Percentiles rank a stretch among this genome's conserved stretches.
These are phyloP conservation scores for Gallinago undulata DNA, from an alignment of 2,113 vertebrate genomes.

Conservation along the genomic window DNA sequence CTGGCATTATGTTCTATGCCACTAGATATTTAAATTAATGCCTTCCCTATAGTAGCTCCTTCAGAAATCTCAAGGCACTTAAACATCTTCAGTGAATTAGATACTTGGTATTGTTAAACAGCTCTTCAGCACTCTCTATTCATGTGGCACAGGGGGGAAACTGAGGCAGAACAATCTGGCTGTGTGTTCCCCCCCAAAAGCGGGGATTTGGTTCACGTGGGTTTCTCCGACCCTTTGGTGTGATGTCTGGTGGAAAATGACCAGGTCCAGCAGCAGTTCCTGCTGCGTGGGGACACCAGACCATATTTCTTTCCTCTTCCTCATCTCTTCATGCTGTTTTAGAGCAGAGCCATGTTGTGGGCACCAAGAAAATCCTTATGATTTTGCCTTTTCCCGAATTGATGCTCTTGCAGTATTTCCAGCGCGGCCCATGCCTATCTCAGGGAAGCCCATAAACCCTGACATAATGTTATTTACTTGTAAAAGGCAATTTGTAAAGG, in stretches of 20 bases:
- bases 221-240: background rate
- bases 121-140: background rate
- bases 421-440: background rate
- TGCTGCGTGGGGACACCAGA: background rate
- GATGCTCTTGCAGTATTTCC: background rate
- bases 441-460: constrained; percentile 6
- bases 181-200: background rate
- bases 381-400: background rate
- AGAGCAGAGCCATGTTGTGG: background rate
- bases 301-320: rapidly evolving
- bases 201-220: rapidly evolving
- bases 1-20: background rate
- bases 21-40: constrained; percentile 49
- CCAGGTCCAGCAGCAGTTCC: background rate
- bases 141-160: background rate
- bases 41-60: constrained; percentile 21
- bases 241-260: background rate
- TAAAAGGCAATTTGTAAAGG: constrained; percentile 45
- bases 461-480: constrained; percentile 34
- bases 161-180: background rate
- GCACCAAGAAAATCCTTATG: background rate
- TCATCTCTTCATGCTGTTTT: rapidly evolving
- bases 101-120: background rate
- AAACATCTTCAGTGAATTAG: background rate
- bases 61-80: constrained; percentile 38